These are phyloP conservation scores for Trachops cirrhosus DNA, from an alignment of 2,797 vertebrate species.

Conservation along the genomic window DNA sequence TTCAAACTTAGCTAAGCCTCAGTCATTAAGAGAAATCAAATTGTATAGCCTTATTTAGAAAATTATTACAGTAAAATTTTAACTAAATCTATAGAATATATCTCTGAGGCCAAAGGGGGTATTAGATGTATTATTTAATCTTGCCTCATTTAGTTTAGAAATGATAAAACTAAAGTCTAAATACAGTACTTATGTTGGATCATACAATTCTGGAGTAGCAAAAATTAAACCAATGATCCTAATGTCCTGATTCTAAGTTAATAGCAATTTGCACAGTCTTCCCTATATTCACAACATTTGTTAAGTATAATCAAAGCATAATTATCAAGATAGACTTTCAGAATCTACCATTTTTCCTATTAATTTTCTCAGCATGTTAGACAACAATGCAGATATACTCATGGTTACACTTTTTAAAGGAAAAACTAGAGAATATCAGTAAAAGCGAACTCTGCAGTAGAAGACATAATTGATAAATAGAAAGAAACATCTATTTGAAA, in stretches of 20 bases:
- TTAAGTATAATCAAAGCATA: neutral
- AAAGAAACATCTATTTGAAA: neutral
- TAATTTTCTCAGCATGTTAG: neutral
- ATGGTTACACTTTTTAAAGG: neutral
- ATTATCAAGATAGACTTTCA: neutral
- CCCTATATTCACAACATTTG: neutral
- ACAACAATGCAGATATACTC: neutral
- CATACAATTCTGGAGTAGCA: neutral
- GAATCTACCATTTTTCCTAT: neutral
- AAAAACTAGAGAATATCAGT: neutral
- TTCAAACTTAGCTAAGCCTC: conserved; percentile 38
- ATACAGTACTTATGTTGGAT: neutral
- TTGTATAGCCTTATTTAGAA: neutral
- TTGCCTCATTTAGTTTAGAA: neutral
- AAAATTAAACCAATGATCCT: neutral
- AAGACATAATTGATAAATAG: neutral
- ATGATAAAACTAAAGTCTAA: neutral
- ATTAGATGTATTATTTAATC: neutral
- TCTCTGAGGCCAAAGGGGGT: neutral
- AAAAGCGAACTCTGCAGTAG: neutral
- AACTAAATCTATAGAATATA: neutral
- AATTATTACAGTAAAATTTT: neutral
- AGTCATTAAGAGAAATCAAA: neutral
- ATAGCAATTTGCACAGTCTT: neutral
- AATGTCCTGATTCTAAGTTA: neutral